A percentile compares a stretch with the other conserved stretches of the same genome.
Evolutionary conservation across 2,797 vertebrate genomes (phyloP).

Genomic region (Micrastur ruficollis): DNA sequence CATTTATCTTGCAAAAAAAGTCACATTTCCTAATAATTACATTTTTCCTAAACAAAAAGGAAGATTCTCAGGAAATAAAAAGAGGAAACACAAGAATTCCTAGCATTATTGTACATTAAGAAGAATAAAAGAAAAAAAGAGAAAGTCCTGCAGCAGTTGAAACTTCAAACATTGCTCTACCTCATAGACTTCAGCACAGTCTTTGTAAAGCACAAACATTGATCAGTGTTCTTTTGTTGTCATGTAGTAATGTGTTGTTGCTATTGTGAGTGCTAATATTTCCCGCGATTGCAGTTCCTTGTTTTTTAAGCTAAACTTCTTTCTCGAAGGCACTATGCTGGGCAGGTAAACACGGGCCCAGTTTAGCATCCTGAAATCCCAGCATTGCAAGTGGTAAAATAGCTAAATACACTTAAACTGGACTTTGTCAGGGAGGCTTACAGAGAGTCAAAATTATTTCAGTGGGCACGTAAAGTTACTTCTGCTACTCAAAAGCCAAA

Average conservation of each 20-base stretch:
- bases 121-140: not conserved
- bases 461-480: not conserved
- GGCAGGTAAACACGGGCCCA: not conserved
- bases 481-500: not conserved
- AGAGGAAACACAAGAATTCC: not conserved
- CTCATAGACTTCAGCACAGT: not conserved
- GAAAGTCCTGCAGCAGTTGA: not conserved
- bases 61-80: not conserved
- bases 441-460: not conserved
- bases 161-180: not conserved
- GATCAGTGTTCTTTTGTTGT: not conserved
- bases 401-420: not conserved
- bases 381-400: not conserved
- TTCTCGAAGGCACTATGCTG: not conserved
- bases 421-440: not conserved
- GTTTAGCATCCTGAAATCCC: not conserved
- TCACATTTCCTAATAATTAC: not conserved
- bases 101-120: not conserved
- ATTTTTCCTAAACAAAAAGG: not conserved
- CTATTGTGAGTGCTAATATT: not conserved
- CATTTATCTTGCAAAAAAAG: not conserved
- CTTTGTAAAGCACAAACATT: not conserved
- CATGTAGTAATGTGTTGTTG: fast-evolving
- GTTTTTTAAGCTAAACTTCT: not conserved
- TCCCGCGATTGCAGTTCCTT: not conserved